Percentiles rank a stretch among this genome's conserved stretches.
These are phyloP conservation scores for Porphyrio hochstetteri DNA, from an alignment of 2,113 vertebrate species.

Conservation along the genomic window DNA sequence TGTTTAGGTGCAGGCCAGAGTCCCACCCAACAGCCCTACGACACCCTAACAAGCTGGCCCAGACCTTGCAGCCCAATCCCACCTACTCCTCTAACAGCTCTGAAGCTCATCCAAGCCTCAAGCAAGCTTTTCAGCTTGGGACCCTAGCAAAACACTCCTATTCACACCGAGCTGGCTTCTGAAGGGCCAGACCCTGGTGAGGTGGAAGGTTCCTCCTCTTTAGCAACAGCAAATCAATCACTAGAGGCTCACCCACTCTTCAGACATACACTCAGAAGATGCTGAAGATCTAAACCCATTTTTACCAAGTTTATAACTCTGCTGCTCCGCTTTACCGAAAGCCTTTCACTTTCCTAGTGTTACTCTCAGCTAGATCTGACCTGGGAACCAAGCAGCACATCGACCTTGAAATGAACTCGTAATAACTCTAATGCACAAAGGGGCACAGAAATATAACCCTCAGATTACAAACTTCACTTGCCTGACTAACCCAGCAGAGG, in stretches of 20 bases:
- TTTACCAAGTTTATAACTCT: not conserved
- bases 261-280: not conserved
- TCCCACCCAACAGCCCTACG: not conserved
- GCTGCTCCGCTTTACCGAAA: not conserved
- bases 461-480: not conserved
- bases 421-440: not conserved
- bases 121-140: not conserved
- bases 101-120: not conserved
- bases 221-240: not conserved
- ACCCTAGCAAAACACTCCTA: not conserved
- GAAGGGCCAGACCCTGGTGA: not conserved
- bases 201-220: not conserved
- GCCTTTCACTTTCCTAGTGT: not conserved
- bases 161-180: not conserved
- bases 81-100: not conserved
- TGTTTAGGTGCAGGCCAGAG: not conserved
- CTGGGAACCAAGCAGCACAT: not conserved
- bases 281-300: not conserved
- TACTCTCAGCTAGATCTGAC: not conserved
- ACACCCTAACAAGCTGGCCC: not conserved
- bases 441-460: not conserved
- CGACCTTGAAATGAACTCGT: not conserved
- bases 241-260: not conserved
- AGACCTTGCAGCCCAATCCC: not conserved
- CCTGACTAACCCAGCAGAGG: not conserved